Evolutionary conservation across 2,113 vertebrate species (phyloP).

Genomic region (Caracal caracal): DNA sequence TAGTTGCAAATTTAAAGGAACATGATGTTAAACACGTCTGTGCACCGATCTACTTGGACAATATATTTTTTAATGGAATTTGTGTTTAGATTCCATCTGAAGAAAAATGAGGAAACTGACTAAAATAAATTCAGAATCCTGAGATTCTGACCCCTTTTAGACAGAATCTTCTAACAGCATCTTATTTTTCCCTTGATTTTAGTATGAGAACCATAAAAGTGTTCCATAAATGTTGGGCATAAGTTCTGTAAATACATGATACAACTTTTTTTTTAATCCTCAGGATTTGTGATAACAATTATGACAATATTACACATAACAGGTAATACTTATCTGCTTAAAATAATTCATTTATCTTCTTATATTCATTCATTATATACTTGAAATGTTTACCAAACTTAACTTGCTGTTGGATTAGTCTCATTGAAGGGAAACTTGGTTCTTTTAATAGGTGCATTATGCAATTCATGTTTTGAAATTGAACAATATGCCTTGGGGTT

Average conservation of each 20-base stretch:
- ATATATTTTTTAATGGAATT: not conserved
- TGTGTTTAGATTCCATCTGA: not conserved
- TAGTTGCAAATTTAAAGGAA: constrained; percentile 9
- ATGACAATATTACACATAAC: not conserved
- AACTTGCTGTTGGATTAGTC: not conserved
- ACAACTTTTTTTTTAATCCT: not conserved
- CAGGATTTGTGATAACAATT: not conserved
- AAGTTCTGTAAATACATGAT: not conserved
- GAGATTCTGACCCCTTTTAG: not conserved
- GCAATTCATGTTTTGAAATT: constrained; percentile 22
- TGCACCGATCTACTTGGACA: not conserved
- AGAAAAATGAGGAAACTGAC: not conserved
- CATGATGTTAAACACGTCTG: not conserved
- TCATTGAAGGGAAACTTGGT: not conserved
- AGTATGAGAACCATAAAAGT: not conserved
- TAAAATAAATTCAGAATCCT: constrained; percentile 32
- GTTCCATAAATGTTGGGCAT: not conserved
- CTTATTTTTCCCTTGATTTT: not conserved
- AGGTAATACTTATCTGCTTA: not conserved
- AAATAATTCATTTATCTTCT: not conserved
- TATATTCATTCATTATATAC: not conserved
- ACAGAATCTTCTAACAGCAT: not conserved
- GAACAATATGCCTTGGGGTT: constrained; percentile 58
- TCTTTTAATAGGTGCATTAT: not conserved
- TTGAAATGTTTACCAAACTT: not conserved